Base-by-base conservation (phyloP, 2,888 invertebrate genomes). In the Hydroisotoma schaefferi region DNA sequence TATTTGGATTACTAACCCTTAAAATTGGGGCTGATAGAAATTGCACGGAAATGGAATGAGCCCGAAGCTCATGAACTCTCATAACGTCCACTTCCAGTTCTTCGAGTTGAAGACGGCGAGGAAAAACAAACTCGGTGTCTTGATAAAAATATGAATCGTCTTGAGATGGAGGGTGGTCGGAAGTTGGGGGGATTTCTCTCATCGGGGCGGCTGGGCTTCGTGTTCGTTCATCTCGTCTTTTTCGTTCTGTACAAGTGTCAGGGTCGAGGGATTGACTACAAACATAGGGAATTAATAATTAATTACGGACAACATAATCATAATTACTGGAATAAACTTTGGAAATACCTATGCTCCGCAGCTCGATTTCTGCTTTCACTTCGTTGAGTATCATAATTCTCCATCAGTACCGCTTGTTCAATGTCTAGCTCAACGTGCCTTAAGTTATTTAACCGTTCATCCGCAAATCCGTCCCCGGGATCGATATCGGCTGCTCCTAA, bases 371-470 rank as follows among this genome's bases (percentile, higher is more conserved):
- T 60, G 49, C 54, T 62, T 27, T 49, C 55, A 25, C n/a, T n/a
- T n/a, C n/a, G n/a, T n/a, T n/a, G n/a, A n/a, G n/a, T n/a, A n/a
- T n/a, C n/a, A n/a, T n/a, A n/a, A n/a, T n/a, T n/a, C n/a, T n/a
- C n/a, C n/a, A n/a, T 48, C 57, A 58, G 55, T 20, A 44, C 22
- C 33, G 48, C 49, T 10, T 60, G 33, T 46, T 57, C 61, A 44
- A 61, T 38, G n/a, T 60, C 55, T 38, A 62, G 83, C 72, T 88
- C 89, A 72, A 89, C 88, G 23, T 71, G n/a, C n/a, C n/a, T n/a
- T n/a, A n/a, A n/a, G n/a, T n/a, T n/a, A n/a, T n/a, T n/a, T n/a
- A n/a, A n/a, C 12, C 12, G 33, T 23, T 23, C 28, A 27, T 18
- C 15, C 22, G 2, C 29, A 20, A 1, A 40, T n/a, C 8, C 10